Evolutionary conservation across 2,888 invertebrate species (phyloP).

Genomic region (Asteroscopus sphinx): DNA sequence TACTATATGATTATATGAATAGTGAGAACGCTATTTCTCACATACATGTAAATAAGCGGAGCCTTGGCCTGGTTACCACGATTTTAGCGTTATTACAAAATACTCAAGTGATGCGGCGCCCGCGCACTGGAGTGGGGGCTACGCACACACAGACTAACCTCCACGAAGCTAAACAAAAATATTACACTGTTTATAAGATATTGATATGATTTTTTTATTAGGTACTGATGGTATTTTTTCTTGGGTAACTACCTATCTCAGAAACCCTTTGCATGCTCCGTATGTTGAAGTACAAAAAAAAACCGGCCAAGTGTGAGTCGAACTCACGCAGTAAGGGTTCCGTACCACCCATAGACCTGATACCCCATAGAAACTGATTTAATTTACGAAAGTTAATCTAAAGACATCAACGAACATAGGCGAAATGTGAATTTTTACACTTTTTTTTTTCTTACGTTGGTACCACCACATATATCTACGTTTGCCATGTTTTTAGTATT

Average conservation of each 20-base stretch:
- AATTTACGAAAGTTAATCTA: no score
- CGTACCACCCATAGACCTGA: no score
- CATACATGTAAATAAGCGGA: constrained; percentile 86
- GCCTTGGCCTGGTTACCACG: constrained; percentile 89
- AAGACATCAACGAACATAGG: no score
- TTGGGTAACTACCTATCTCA: neutral
- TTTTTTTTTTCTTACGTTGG: no score
- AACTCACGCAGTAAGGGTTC: no score
- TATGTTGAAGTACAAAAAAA: no score
- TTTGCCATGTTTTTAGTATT: no score
- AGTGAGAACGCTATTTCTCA: constrained; percentile 84
- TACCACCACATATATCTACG: no score
- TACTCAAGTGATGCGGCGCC: constrained; percentile 79
- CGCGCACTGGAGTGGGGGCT: constrained; percentile 56
- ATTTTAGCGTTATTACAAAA: constrained; percentile 88
- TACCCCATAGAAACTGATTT: no score
- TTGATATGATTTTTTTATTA: neutral
- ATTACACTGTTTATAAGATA: constrained; percentile 3
- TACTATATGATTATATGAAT: constrained; percentile 57
- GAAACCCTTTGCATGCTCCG: neutral
- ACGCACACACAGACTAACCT: constrained; percentile 33
- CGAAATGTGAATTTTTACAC: no score
- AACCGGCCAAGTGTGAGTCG: no score
- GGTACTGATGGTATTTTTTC: neutral
- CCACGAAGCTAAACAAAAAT: constrained; percentile 26